phyloP scores from a whole-genome alignment of 2,113 vertebrate species.

The Chloroceryle aenea region DNA sequence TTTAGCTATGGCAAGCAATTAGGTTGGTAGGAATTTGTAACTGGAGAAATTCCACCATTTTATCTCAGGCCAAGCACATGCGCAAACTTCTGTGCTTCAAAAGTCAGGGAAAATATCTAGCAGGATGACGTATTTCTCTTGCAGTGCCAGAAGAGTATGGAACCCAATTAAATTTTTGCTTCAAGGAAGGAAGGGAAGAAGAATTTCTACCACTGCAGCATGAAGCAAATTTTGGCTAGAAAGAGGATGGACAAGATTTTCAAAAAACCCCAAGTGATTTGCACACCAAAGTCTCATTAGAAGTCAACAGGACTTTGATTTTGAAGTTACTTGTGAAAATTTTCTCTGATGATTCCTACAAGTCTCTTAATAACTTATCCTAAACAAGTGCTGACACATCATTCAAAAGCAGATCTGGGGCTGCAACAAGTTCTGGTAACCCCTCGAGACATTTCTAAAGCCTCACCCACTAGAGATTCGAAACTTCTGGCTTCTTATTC shows the following conservation, averaged over 20 bases:
- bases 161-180: slow-evolving; percentile 35
- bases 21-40: neutral
- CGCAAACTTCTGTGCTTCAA: neutral
- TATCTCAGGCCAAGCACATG: slow-evolving; percentile 35
- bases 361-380: slow-evolving; percentile 28
- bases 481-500: slow-evolving; percentile 39
- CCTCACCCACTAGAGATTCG: slow-evolving; percentile 13
- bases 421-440: slow-evolving; percentile 52
- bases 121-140: neutral
- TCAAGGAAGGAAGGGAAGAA: slow-evolving; percentile 13
- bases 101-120: slow-evolving; percentile 17
- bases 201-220: slow-evolving; percentile 2
- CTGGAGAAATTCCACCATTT: neutral
- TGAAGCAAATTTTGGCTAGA: slow-evolving; percentile 34
- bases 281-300: slow-evolving; percentile 48
- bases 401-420: slow-evolving; percentile 21
- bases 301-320: slow-evolving; percentile 30
- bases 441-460: slow-evolving; percentile 48
- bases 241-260: slow-evolving; percentile 37
- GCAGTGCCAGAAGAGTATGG: slow-evolving; percentile 12
- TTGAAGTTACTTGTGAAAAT: slow-evolving; percentile 25
- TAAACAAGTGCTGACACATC: slow-evolving; percentile 48
- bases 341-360: slow-evolving; percentile 18
- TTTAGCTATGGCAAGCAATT: neutral
- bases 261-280: neutral